phyloP scores from a whole-genome alignment of 2,113 vertebrate species.

The Larimichthys polyactis region DNA sequence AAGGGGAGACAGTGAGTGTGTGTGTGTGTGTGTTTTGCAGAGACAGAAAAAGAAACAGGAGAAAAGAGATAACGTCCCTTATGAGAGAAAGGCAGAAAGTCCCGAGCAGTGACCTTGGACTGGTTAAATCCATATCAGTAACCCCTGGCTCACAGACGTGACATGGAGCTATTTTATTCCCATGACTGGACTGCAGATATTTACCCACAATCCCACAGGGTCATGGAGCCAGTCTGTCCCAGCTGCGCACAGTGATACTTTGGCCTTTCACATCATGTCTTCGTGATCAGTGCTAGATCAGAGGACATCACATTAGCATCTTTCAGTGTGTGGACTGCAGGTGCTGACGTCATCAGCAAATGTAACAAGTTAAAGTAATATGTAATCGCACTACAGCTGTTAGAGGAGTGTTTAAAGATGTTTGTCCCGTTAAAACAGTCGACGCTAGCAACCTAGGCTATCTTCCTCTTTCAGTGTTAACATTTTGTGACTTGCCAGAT shows the following conservation, averaged over 20 bases:
- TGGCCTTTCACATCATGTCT: conserved; percentile 43
- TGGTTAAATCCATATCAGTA: conserved; percentile 60
- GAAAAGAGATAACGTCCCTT: conserved; percentile 37
- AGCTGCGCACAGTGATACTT: conserved; percentile 44
- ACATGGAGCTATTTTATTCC: conserved; percentile 74
- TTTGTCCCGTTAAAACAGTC: background rate
- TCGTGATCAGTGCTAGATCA: conserved; percentile 24
- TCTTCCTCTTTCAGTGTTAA: no score
- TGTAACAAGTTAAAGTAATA: background rate
- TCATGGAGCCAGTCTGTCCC: conserved; percentile 62
- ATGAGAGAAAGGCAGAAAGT: conserved; percentile 51
- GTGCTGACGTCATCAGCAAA: background rate
- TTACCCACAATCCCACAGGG: conserved; percentile 79
- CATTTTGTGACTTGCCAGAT: background rate
- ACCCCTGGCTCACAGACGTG: conserved; percentile 55
- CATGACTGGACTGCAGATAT: conserved; percentile 79
- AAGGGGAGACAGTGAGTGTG: conserved; percentile 2
- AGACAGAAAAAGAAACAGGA: conserved; percentile 27
- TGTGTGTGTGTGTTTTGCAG: conserved; percentile 26
- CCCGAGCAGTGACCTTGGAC: conserved; percentile 53
- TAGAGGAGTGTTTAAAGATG: background rate
- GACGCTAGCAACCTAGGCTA: background rate
- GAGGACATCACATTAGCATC: background rate
- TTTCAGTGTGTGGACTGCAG: background rate
- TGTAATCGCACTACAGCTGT: background rate